Base-by-base conservation (phyloP, 2,797 vertebrate species). In the Chloroceryle inda region DNA sequence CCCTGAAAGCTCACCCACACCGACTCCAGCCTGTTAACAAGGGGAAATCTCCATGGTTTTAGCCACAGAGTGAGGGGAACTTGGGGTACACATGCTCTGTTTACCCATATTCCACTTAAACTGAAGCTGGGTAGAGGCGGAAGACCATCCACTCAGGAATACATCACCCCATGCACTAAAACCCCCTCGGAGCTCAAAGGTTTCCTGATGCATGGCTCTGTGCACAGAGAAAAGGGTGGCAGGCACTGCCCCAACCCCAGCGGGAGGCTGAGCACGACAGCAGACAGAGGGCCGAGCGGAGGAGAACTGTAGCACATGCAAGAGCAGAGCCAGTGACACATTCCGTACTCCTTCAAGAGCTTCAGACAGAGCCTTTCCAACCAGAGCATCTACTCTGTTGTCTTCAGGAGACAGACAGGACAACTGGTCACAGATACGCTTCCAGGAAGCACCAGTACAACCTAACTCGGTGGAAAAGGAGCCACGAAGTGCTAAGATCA, bases 311-410 rank as follows among this genome's bases (percentile, higher is more conserved):
- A 45, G 71, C n/a, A 50, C 2, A 6, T 6, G 53, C 49, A 42
- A 75, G 44, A 64, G 67, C 42, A 49, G 27, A 63, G 45, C 55
- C 0, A 0, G 11, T 11, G 67, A 88, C 5, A 8, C 26, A 11
- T 24, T 22, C 72, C 38, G 11, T 7, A 13, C 58, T 56, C 49
- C 37, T 79, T 21, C 6, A 5, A 21, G 68, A 63, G 71, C 59
- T 85, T 64, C 7, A 55, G 18, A 61, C 6, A 3, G 1, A 40
- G 13, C 50, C 13, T 17, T 47, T 49, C 74, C 52, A 67, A 29
- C 29, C 40, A 80, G 5, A 83, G 19, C 5, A 2, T 8, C 23
- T 1, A 10, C 44, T 40, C 44, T n/a, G 21, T 5, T 66, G 15
- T 45, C 78, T 64, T 69, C 63, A 72, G 52, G 50, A 29, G 58